A percentile compares a stretch with the other conserved stretches of the same genome.
Conservation (phyloP, 2,113 vertebrate genomes). For the Hippolais icterina region DNA sequence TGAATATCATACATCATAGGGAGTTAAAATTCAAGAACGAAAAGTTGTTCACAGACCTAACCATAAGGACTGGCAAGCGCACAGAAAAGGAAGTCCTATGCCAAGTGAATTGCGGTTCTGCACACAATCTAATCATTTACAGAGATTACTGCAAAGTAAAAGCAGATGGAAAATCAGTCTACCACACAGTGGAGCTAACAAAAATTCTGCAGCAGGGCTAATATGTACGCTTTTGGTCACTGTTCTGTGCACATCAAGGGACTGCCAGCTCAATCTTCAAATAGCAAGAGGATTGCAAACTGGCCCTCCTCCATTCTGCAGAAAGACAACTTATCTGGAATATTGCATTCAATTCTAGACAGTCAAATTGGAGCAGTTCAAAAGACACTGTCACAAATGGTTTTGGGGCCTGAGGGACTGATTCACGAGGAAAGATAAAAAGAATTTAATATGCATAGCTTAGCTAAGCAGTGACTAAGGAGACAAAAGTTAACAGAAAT, state of each 20-base stretch:
- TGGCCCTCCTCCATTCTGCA: neutral
- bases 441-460: slow-evolving; percentile 50
- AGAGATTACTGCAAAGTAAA: slow-evolving; percentile 34
- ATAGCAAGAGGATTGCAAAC: neutral
- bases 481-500: slow-evolving; percentile 17
- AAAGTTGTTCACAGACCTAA: neutral
- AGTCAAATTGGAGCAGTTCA: slow-evolving; percentile 26
- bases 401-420: slow-evolving; percentile 31
- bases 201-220: neutral
- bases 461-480: slow-evolving; percentile 34
- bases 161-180: slow-evolving; percentile 41
- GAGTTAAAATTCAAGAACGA: neutral
- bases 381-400: slow-evolving; percentile 35
- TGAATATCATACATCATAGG: neutral
- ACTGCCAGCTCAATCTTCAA: slow-evolving; percentile 3
- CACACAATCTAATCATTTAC: neutral
- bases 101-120: slow-evolving; percentile 13
- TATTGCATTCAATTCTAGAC: neutral
- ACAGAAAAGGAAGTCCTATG: neutral
- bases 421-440: slow-evolving; percentile 57
- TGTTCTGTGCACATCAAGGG: neutral
- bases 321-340: slow-evolving; percentile 1
- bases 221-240: neutral
- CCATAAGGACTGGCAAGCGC: neutral
- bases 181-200: neutral